phyloP scores from a whole-genome alignment of 2,797 vertebrate species.

The Craterocephalus amniculus region DNA sequence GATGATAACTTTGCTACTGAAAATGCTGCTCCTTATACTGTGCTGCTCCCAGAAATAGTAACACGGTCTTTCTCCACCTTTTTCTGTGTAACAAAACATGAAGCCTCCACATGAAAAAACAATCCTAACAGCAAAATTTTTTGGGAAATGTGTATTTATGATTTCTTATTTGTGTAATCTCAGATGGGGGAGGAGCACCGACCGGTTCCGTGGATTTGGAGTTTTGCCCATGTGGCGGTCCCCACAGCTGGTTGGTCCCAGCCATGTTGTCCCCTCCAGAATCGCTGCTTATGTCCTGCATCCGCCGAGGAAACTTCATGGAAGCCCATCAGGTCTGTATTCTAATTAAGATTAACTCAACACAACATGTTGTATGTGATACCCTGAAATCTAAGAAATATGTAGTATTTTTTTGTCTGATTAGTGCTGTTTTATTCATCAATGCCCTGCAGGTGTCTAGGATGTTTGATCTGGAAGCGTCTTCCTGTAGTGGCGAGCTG shows the following conservation, averaged over 20 bases:
- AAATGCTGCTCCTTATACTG: too few species aligned
- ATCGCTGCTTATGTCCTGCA: conserved; percentile 93
- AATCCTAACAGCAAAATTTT: too few species aligned
- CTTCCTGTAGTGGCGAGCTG: conserved; percentile 88
- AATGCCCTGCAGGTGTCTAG: conserved; percentile 85
- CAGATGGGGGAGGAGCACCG: conserved; percentile 84
- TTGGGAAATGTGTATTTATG: neutral
- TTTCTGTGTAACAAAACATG: neutral
- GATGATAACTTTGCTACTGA: neutral
- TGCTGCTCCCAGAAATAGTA: too few species aligned
- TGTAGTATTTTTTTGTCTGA: neutral
- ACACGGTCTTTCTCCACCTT: neutral
- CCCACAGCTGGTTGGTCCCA: conserved; percentile 87
- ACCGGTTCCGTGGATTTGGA: conserved; percentile 57
- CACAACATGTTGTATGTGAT: neutral
- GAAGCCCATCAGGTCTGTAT: conserved; percentile 92
- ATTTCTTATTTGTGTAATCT: conserved; percentile 19
- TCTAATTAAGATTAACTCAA: neutral
- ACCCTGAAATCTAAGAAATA: neutral
- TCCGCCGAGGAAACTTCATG: conserved; percentile 90
- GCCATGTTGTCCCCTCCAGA: conserved; percentile 96
- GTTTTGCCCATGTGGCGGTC: conserved; percentile 67
- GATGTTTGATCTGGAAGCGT: conserved; percentile 88
- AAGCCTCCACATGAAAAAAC: too few species aligned
- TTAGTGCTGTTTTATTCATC: neutral